Base-by-base conservation (phyloP, 2,888 invertebrate species). In the Trachelus iudaicus region DNA sequence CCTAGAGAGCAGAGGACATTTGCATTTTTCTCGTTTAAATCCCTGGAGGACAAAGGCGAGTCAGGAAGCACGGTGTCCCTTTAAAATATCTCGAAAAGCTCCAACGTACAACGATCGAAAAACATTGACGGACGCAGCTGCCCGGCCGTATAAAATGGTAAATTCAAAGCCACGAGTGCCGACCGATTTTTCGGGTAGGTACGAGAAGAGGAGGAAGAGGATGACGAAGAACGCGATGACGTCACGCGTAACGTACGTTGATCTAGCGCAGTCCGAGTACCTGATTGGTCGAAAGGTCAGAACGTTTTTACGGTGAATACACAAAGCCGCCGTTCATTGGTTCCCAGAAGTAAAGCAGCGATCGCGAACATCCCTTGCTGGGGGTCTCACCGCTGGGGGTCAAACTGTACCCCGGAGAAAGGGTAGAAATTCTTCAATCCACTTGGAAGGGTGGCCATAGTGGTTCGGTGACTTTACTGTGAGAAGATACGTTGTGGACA, bases 401-500 rank as follows among this genome's bases (percentile, higher is more conserved):
- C 71, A 9, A 9, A 34, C 33, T 71, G 6, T 23, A 34, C 13
- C 71, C 3, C 11, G 30, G 71, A 30, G 71, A 31, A 71, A 30
- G 71, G 31, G 12, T 13, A 34, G 30, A 34, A 31, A 71, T 71
- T 34, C 33, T 71, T 71, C 71, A 71, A 34, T 31, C 71, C 30
- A 71, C 71, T 30, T 71, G 6, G 31, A 31, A 71, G 71, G 71
- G 71, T 31, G 71, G 13, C 71, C 23, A 35, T 34, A 73, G 78
- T 76, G 69, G 74, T 76, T 30, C 34, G 73, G 76, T 76, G 82
- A 81, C 85, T 87, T 85, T 79, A 88, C 89, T 91, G 91, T 91
- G 91, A 89, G 91, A 91, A 91, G 91, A 91, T 89, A 88, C 91
- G 91, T 90, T 91, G 90, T 84, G 79, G 81, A 85, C 82, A 83